Evolutionary conservation across 2,797 vertebrate genomes (phyloP), one percentile per base, ranked within the genome.

Genomic region (Amphiprion clarkii): DNA sequence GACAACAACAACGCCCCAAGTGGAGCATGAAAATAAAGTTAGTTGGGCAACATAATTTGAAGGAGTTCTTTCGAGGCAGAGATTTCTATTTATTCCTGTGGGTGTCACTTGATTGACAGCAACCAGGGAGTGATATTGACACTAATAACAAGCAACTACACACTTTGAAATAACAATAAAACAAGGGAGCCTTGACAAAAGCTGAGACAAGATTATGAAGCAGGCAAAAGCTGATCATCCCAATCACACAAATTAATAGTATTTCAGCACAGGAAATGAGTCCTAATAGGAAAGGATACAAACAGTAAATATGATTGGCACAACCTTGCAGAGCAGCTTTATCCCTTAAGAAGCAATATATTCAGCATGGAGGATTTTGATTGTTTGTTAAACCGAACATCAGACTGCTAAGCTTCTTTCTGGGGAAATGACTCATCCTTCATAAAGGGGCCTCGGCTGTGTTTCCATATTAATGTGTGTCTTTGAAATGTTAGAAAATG

Each of bases 81-180:
- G 54, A 72, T 36, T 23, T 69, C 51, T 77, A 39, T 76, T 54
- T 55, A 62, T 70, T 70, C 33, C 36, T 58, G 25, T 27, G 44
- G 36, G n/a, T 57, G 54, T 72, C 46, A 13, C 42, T n/a, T 68
- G 55, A 66, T 57, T 76, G 78, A 72, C 54, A 68, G 58, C 40
- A 31, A 62, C 40, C 56, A 27, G 16, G 14, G 21, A 59, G 21
- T 39, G 54, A 71, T 60, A 29, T 48, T 59, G 42, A 51, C 12
- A 33, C 39, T 52, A 52, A 75, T 58, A 42, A 63, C 31, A 42
- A 21, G 31, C 42, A 60, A 25, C 21, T 4, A 53, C 44, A 16
- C 16, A 17, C 44, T 17, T 4, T 17, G 44, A 46, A 46, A 14
- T 4, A 60, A 57, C 2, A 56, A 39, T 10, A 48, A 57, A 8